Conservation (phyloP, 2,113 vertebrate genomes). For the Circaetus gallicus region DNA sequence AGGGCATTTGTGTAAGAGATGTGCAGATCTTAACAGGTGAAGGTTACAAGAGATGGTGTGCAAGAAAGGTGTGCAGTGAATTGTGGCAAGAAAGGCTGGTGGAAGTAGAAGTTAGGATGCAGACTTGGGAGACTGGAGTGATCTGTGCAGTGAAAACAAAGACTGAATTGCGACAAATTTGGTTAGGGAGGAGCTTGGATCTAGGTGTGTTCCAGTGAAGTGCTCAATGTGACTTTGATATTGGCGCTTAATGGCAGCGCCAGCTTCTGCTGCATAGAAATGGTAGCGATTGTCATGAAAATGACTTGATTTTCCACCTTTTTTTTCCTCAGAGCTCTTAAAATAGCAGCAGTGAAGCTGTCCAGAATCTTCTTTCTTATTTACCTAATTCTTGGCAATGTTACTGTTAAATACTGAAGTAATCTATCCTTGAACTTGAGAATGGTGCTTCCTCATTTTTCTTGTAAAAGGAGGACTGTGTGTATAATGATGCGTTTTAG, state of each 20-base stretch:
- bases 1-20: not conserved
- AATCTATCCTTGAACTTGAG: not conserved
- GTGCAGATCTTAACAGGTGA: not conserved
- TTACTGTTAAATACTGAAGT: not conserved
- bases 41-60: not conserved
- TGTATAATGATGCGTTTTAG: not conserved
- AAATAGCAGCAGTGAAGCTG: not conserved
- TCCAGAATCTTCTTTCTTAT: not conserved
- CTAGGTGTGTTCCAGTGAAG: not conserved
- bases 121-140: not conserved
- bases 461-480: not conserved
- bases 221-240: not conserved
- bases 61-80: not conserved
- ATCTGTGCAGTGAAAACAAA: not conserved
- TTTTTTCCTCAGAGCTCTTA: not conserved
- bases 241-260: not conserved
- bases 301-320: not conserved
- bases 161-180: not conserved
- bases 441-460: not conserved
- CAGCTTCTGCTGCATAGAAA: not conserved
- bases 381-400: not conserved
- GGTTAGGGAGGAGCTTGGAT: not conserved
- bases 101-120: not conserved
- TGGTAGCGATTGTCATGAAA: not conserved
- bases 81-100: not conserved